Evolutionary conservation across 2,113 vertebrate species (phyloP).

Genomic region (Pelecanus crispus): DNA sequence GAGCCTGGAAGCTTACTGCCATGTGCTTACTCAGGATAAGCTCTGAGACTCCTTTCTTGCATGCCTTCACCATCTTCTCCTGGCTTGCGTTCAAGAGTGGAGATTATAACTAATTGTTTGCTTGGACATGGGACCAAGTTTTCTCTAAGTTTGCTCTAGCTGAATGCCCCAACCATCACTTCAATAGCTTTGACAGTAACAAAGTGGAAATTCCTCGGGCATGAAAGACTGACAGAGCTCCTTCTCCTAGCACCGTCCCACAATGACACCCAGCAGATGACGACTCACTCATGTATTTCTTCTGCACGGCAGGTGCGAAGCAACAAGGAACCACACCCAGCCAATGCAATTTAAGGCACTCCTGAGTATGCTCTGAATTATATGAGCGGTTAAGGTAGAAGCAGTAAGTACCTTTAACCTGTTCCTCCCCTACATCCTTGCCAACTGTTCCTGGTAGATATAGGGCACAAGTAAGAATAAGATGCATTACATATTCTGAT

Average conservation of each 20-base stretch:
- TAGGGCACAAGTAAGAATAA: neutral
- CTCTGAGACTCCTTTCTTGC: neutral
- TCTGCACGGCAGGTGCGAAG: neutral
- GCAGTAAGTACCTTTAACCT: neutral
- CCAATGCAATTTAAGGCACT: neutral
- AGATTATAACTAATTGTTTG: conserved; percentile 35
- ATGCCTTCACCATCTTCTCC: conserved; percentile 15
- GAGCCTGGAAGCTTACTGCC: conserved; percentile 41
- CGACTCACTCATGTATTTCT: neutral
- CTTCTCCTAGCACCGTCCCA: neutral
- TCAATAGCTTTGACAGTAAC: neutral
- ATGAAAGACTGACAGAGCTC: neutral
- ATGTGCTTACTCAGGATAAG: conserved; percentile 18
- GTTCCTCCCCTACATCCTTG: neutral
- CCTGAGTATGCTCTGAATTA: neutral
- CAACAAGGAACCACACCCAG: neutral
- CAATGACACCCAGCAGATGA: neutral
- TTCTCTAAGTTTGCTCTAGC: neutral
- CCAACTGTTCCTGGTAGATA: neutral
- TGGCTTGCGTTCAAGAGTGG: conserved; percentile 26
- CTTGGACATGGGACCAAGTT: neutral
- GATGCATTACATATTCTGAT: neutral
- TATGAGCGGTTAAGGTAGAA: neutral
- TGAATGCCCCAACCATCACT: neutral
- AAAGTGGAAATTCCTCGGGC: neutral